Evolutionary conservation across 2,797 vertebrate species (phyloP).

Genomic region (Mycteria americana): DNA sequence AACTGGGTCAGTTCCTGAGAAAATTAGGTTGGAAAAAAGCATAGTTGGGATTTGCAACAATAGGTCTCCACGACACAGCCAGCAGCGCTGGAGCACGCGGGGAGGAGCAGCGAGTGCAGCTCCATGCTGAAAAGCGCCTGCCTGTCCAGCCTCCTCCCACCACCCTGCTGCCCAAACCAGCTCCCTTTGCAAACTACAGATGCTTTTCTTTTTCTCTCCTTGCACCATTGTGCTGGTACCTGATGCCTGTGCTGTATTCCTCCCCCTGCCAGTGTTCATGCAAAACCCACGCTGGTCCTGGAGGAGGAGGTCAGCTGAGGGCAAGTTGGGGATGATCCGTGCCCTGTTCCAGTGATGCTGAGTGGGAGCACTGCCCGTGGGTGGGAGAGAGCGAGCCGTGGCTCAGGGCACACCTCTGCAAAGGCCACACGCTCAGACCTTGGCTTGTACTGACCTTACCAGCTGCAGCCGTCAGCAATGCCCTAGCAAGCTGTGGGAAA

Average conservation of each 20-base stretch:
- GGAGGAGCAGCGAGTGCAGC: background rate
- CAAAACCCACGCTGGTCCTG: background rate
- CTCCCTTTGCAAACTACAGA: background rate
- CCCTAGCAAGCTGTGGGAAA: background rate
- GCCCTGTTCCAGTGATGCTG: background rate
- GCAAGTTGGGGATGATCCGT: background rate
- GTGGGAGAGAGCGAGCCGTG: no score
- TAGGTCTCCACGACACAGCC: background rate
- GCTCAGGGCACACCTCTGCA: background rate
- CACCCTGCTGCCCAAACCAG: background rate
- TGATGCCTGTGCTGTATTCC: background rate
- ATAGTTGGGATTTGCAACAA: background rate
- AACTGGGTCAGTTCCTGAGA: conserved; percentile 26
- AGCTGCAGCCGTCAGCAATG: background rate
- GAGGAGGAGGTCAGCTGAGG: background rate
- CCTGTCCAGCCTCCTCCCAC: background rate
- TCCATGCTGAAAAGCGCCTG: background rate
- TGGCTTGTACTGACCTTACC: rapidly evolving
- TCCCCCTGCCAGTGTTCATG: background rate
- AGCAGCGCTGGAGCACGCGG: rapidly evolving
- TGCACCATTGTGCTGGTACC: background rate
- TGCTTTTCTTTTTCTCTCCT: background rate
- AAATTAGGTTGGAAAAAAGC: background rate
- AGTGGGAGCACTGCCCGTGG: rapidly evolving
- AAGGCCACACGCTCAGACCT: rapidly evolving